A percentile compares a stretch with the other conserved stretches of the same genome.
phyloP scores from a whole-genome alignment of 2,888 invertebrate genomes.

The Bhutanitis thaidina region DNA sequence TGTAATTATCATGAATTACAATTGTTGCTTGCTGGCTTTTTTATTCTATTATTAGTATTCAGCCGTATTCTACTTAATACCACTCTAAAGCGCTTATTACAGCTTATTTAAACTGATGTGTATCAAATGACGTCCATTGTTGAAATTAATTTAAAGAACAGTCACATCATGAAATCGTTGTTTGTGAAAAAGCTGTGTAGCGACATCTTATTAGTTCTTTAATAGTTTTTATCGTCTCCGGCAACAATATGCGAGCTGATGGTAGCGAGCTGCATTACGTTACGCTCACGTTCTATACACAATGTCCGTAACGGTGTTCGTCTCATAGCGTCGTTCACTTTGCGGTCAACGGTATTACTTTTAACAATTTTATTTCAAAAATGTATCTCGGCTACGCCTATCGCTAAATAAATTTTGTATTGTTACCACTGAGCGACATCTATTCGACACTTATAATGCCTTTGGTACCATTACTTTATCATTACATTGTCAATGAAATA shows the following conservation, averaged over 20 bases:
- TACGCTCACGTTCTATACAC: conserved; percentile 59
- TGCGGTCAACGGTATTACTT: conserved; percentile 56
- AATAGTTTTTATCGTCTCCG: conserved; percentile 33
- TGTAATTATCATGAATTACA: background rate
- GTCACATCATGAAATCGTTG: conserved; percentile 24
- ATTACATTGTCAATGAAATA: conserved; percentile 34
- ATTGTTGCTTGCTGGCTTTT: too few relatives aligned
- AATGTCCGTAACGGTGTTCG: conserved; percentile 59
- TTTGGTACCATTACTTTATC: conserved; percentile 41
- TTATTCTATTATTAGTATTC: too few relatives aligned
- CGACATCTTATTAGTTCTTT: conserved; percentile 33
- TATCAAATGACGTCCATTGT: background rate
- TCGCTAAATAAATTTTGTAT: conserved; percentile 51
- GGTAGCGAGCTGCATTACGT: conserved; percentile 44
- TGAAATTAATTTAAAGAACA: conserved; percentile 24
- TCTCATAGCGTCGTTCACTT: conserved; percentile 44
- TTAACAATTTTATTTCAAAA: conserved; percentile 58
- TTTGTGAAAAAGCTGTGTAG: conserved; percentile 26
- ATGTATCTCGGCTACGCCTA: conserved; percentile 39
- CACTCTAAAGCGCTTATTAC: too few relatives aligned
- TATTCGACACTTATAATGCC: conserved; percentile 38
- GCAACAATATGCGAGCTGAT: conserved; percentile 48
- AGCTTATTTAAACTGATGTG: too few relatives aligned
- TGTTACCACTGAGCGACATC: conserved; percentile 46
- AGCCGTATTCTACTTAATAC: too few relatives aligned